Evolutionary conservation across 2,888 invertebrate species (phyloP).

Genomic region (Yponomeuta cagnagella): DNA sequence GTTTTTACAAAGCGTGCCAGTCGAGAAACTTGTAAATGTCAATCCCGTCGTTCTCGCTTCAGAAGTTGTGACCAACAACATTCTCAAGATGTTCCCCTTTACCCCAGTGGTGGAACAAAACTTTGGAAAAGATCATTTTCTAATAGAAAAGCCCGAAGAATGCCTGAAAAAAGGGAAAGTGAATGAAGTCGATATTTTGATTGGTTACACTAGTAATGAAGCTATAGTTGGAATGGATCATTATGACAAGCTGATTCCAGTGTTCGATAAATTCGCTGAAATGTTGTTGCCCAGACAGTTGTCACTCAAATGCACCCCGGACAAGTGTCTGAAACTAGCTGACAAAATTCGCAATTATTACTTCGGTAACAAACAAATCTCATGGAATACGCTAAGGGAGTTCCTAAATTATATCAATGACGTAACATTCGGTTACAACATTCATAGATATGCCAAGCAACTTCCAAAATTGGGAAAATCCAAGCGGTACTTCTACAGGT

Average conservation of each 20-base stretch:
- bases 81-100: slow-evolving; percentile 25
- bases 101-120: slow-evolving; percentile 33
- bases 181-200: slow-evolving; percentile 74
- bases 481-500: slow-evolving; percentile 22
- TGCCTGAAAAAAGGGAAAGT: slow-evolving; percentile 46
- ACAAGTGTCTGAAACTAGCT: slow-evolving; percentile 25
- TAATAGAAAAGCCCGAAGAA: slow-evolving; percentile 26
- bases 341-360: slow-evolving; percentile 29
- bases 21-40: slow-evolving; percentile 26
- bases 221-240: slow-evolving; percentile 38
- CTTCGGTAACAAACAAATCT: slow-evolving; percentile 27
- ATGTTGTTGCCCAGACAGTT: slow-evolving; percentile 28
- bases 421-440: slow-evolving; percentile 26
- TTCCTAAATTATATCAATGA: slow-evolving; percentile 26
- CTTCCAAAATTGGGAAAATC: slow-evolving; percentile 22
- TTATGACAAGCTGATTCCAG: slow-evolving; percentile 17
- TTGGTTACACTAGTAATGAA: slow-evolving; percentile 81
- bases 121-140: slow-evolving; percentile 29
- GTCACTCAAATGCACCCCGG: slow-evolving; percentile 21
- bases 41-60: slow-evolving; percentile 20
- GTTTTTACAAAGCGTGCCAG: slow-evolving; percentile 30
- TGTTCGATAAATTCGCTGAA: slow-evolving; percentile 27
- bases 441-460: slow-evolving; percentile 27
- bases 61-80: slow-evolving; percentile 18
- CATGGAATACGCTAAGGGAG: slow-evolving; percentile 25